phyloP scores from a whole-genome alignment of 2,888 invertebrate genomes.

The Holacanthella duospinosa region DNA sequence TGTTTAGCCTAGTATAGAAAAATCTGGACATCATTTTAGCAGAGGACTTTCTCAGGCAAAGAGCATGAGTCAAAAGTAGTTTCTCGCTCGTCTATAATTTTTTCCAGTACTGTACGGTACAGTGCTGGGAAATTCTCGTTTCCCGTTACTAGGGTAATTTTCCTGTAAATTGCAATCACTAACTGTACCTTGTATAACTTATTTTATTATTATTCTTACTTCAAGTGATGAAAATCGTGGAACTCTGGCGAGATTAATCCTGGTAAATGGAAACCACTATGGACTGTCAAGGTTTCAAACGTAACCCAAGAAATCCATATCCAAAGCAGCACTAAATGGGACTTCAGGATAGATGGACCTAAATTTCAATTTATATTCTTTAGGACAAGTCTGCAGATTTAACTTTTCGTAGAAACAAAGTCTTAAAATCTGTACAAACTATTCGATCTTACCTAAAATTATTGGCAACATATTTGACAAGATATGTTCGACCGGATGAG shows the following conservation, averaged over 20 bases:
- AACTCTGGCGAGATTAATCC: conserved; percentile 16
- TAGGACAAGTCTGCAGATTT: neutral
- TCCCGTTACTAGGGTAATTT: too few relatives aligned
- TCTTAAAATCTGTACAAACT: conserved; percentile 41
- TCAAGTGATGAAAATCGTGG: conserved; percentile 44
- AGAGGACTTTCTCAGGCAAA: too few relatives aligned
- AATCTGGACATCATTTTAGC: too few relatives aligned
- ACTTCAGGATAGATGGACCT: conserved; percentile 15
- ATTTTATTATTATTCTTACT: too few relatives aligned
- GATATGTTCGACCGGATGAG: conserved; percentile 21
- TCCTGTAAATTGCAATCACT: too few relatives aligned
- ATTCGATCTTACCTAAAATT: conserved; percentile 38
- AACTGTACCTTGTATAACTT: too few relatives aligned
- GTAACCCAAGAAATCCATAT: conserved; percentile 13
- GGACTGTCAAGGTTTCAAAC: conserved; percentile 14
- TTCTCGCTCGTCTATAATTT: too few relatives aligned
- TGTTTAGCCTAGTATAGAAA: too few relatives aligned
- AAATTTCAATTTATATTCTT: neutral
- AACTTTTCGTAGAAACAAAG: neutral
- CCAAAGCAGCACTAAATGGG: conserved; percentile 15
- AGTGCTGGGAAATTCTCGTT: too few relatives aligned
- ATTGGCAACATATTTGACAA: conserved; percentile 17
- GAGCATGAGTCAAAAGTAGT: too few relatives aligned
- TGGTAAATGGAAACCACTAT: conserved; percentile 22
- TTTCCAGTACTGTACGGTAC: too few relatives aligned